A percentile compares a stretch with the other conserved stretches of the same genome.
Conservation (phyloP, 2,113 vertebrate genomes). For the Elephantulus edwardii region DNA sequence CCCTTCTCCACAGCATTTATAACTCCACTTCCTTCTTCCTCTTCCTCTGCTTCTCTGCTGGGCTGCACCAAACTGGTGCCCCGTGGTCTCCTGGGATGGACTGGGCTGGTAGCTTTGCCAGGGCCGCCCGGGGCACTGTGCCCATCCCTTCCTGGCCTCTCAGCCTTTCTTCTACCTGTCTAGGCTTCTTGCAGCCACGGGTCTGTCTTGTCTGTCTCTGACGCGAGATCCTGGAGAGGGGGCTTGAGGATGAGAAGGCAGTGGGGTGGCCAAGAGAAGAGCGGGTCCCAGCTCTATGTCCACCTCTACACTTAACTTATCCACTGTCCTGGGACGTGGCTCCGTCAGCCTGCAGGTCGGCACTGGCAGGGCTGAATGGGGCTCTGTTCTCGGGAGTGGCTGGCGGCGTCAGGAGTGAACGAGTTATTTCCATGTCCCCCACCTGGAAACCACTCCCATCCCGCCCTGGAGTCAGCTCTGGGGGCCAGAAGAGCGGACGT, state of each 20-base stretch:
- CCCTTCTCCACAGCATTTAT: neutral
- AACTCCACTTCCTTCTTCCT: neutral
- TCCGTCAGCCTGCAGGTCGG: neutral
- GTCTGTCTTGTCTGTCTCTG: neutral
- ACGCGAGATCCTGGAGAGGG: neutral
- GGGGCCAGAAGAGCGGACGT: constrained; percentile 19
- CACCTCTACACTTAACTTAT: constrained; percentile 17
- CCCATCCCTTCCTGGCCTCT: fast-evolving
- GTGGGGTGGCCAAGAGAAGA: neutral
- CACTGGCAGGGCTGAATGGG: constrained; percentile 58
- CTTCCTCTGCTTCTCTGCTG: neutral
- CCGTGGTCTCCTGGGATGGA: neutral
- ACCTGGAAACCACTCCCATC: constrained; percentile 65
- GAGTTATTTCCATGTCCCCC: constrained; percentile 51
- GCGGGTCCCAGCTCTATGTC: fast-evolving
- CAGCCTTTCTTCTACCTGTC: too few species aligned
- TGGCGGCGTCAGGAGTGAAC: neutral
- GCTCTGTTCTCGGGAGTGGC: constrained; percentile 67
- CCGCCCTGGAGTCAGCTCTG: constrained; percentile 51
- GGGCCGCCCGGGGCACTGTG: neutral
- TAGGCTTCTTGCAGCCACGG: too few species aligned
- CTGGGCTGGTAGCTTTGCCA: neutral
- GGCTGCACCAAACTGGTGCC: neutral
- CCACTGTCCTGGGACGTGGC: neutral
- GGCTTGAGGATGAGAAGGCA: neutral